Percentiles rank a stretch among this genome's conserved stretches.
Conservation (phyloP, 2,888 invertebrate genomes). For the Lutraria lutraria region DNA sequence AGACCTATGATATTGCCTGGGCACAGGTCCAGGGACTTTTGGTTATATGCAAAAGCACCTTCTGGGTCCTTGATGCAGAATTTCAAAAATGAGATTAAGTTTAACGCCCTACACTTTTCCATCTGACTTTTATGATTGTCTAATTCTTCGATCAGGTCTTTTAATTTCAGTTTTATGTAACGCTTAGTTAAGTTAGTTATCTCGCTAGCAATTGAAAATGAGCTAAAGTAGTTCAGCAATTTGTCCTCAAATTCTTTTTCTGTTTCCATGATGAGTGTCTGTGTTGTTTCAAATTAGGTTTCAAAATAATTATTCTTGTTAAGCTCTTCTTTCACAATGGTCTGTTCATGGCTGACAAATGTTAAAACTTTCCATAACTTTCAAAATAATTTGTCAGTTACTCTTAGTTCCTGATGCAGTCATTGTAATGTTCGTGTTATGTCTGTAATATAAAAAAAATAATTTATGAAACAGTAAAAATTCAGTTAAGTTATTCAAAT, state of each 20-base stretch:
- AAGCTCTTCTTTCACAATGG: too few species aligned
- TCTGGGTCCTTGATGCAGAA: slow-evolving; percentile 20
- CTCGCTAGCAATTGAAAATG: not conserved
- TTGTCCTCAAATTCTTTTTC: not conserved
- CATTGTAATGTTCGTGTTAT: too few species aligned
- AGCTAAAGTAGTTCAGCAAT: not conserved
- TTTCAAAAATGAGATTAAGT: slow-evolving; percentile 45
- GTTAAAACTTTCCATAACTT: too few species aligned
- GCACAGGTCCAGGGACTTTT: not conserved
- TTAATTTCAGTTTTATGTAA: not conserved
- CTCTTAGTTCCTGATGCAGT: too few species aligned
- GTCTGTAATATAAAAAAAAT: too few species aligned
- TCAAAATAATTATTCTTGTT: too few species aligned
- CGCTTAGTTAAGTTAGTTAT: not conserved
- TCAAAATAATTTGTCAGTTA: too few species aligned
- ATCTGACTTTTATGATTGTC: slow-evolving; percentile 25
- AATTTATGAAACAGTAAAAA: too few species aligned
- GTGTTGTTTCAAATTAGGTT: not conserved
- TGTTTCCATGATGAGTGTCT: not conserved
- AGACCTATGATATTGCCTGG: slow-evolving; percentile 31
- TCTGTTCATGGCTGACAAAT: too few species aligned
- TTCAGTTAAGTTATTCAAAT: too few species aligned
- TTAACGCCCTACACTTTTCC: slow-evolving; percentile 34
- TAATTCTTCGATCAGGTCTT: not conserved
- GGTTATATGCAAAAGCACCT: slow-evolving; percentile 35